Evolutionary conservation across 2,888 invertebrate genomes (phyloP).

Genomic region (Acanthosepion esculentum): DNA sequence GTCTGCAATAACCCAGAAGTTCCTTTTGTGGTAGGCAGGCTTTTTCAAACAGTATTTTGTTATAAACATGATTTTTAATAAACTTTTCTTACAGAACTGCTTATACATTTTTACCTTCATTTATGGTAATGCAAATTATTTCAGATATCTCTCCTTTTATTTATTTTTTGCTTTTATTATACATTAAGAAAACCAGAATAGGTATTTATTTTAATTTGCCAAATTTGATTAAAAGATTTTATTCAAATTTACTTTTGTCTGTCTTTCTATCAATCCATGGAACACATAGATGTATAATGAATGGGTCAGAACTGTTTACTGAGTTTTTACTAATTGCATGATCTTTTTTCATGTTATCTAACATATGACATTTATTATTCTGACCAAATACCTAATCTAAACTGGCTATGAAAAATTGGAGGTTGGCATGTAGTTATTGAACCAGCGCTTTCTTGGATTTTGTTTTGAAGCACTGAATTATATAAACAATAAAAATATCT

Average conservation of each 20-base stretch:
- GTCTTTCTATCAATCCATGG: neutral
- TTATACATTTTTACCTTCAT: neutral
- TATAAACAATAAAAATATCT: too few relatives aligned
- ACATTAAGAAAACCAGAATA: neutral
- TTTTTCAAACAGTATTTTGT: neutral
- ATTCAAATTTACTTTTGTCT: too few relatives aligned
- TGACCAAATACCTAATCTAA: too few relatives aligned
- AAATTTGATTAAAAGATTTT: too few relatives aligned
- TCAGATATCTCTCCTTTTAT: neutral
- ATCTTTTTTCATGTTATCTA: neutral
- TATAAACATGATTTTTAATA: neutral
- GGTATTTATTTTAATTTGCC: neutral
- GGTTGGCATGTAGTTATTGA: too few relatives aligned
- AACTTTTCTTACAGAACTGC: neutral
- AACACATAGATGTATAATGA: neutral
- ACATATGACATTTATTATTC: too few relatives aligned
- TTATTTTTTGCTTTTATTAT: neutral
- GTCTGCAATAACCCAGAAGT: slow-evolving; percentile 99
- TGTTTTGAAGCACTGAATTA: too few relatives aligned
- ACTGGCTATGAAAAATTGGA: too few relatives aligned
- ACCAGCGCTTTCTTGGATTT: too few relatives aligned
- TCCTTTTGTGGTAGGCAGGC: slow-evolving; percentile 77
- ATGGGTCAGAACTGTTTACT: neutral
- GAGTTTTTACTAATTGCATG: neutral
- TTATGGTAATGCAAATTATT: neutral